These are phyloP conservation scores for Saguinus imperator DNA, from an alignment of 2,113 vertebrate species.

Conservation along the genomic window DNA sequence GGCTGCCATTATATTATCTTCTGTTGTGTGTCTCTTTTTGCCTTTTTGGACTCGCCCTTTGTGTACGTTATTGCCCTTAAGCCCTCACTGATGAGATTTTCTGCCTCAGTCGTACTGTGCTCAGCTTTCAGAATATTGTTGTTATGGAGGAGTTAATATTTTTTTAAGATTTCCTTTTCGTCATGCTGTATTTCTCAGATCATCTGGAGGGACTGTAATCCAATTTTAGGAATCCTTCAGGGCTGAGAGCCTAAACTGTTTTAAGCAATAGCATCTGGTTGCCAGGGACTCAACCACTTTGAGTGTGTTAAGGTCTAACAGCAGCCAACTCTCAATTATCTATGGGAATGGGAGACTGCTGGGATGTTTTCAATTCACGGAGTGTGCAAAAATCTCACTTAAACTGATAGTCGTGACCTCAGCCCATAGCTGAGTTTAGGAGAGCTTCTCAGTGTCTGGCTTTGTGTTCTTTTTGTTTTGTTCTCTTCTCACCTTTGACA, in stretches of 20 bases:
- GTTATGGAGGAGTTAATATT: slow-evolving; percentile 40
- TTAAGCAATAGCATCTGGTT: slow-evolving; percentile 76
- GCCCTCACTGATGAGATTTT: slow-evolving; percentile 69
- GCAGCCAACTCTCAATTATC: slow-evolving; percentile 71
- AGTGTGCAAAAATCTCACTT: slow-evolving; percentile 42
- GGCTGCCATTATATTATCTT: background rate
- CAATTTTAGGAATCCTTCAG: slow-evolving; percentile 74
- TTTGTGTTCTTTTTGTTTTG: background rate
- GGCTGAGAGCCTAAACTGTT: slow-evolving; percentile 77
- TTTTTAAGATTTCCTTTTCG: slow-evolving; percentile 65
- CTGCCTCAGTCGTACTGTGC: slow-evolving; percentile 51
- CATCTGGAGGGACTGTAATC: slow-evolving; percentile 73
- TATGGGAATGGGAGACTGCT: slow-evolving; percentile 48
- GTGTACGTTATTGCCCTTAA: background rate
- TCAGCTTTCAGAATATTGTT: slow-evolving; percentile 35
- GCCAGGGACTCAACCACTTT: slow-evolving; percentile 60
- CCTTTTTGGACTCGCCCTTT: background rate
- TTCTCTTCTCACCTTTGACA: background rate
- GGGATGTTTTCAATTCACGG: background rate
- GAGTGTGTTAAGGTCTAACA: slow-evolving; percentile 51
- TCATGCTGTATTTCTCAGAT: slow-evolving; percentile 60
- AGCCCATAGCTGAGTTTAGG: background rate
- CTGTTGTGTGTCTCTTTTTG: background rate
- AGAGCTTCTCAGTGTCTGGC: background rate
- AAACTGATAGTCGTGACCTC: background rate